Percentiles rank a stretch among this genome's conserved stretches.
These are phyloP conservation scores for Bambusicola thoracicus DNA, from an alignment of 2,113 vertebrate species.

Conservation along the genomic window DNA sequence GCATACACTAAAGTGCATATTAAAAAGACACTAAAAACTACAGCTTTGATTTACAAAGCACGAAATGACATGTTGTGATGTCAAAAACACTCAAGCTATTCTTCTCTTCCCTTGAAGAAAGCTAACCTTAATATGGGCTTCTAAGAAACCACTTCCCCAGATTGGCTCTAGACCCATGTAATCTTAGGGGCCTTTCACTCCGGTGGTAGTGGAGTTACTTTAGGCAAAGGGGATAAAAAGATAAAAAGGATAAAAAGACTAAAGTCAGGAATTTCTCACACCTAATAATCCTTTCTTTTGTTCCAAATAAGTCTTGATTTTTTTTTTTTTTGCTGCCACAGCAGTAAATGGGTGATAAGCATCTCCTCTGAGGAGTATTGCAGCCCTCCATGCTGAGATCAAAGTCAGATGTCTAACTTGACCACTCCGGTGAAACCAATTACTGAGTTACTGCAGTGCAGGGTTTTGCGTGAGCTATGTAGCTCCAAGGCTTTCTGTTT, in stretches of 20 bases:
- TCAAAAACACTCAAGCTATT: not conserved
- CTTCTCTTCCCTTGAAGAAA: not conserved
- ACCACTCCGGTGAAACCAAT: not conserved
- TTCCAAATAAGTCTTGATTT: not conserved
- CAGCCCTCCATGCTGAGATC: not conserved
- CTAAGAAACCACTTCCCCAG: not conserved
- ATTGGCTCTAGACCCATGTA: not conserved
- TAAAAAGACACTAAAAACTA: not conserved
- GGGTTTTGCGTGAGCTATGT: not conserved
- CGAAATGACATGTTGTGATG: not conserved
- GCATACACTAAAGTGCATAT: accelerated
- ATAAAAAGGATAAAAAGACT: not conserved
- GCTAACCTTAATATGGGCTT: not conserved
- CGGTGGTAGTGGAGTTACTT: not conserved
- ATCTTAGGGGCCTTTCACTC: not conserved
- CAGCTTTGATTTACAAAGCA: not conserved
- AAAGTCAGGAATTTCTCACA: not conserved
- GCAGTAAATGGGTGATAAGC: not conserved
- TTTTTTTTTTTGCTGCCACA: not conserved
- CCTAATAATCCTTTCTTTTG: not conserved
- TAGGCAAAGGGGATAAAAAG: not conserved
- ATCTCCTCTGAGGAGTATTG: not conserved
- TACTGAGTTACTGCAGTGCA: not conserved
- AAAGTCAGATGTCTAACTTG: not conserved
- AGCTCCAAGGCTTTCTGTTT: not conserved